These are phyloP conservation scores for Scolopax mira DNA, from an alignment of 2,113 vertebrate genomes.

Conservation along the genomic window DNA sequence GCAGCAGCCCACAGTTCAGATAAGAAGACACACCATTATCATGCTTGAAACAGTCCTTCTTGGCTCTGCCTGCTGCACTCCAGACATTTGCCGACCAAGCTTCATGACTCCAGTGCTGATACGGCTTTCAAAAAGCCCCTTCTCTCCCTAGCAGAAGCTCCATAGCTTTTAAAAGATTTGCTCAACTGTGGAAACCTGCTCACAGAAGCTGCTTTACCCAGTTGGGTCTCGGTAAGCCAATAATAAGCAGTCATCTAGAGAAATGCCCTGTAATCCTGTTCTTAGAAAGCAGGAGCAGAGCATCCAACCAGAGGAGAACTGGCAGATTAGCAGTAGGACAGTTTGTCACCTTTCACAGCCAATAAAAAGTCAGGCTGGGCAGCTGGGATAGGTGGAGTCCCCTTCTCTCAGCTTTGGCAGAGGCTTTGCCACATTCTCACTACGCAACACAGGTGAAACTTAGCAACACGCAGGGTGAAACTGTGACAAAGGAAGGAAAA, in stretches of 20 bases:
- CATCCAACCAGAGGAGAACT: background rate
- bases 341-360: background rate
- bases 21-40: background rate
- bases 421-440: background rate
- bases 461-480: background rate
- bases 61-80: background rate
- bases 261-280: background rate
- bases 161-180: background rate
- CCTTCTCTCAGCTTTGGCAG: background rate
- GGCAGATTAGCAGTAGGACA: background rate
- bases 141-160: background rate
- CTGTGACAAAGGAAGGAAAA: background rate
- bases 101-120: background rate
- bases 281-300: background rate
- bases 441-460: background rate
- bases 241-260: background rate
- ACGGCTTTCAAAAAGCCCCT: background rate
- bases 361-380: background rate
- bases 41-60: background rate
- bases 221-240: background rate
- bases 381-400: background rate
- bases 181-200: background rate
- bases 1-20: background rate
- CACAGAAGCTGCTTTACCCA: background rate
- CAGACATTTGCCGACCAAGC: background rate